Base-by-base conservation (phyloP, 1,140 invertebrate species). In the Alviniconcha marisindica region DNA sequence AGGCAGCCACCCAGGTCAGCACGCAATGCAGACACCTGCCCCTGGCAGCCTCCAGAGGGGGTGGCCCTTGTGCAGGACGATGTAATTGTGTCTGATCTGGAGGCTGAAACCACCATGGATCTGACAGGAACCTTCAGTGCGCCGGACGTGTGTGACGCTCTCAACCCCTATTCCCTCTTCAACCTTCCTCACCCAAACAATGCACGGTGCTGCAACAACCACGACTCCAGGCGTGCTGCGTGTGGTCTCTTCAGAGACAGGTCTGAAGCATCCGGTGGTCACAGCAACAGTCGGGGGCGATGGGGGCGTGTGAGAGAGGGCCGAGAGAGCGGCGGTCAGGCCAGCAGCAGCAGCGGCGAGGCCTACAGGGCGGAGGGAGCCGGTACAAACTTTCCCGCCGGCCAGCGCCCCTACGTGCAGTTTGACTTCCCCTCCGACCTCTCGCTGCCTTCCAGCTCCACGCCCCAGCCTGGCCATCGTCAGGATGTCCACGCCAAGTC, bases 151-250 rank as follows among this genome's bases (percentile, higher is more conserved):
- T 90, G 80, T 69, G 88, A 91, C 44, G 85, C 89, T 0, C 33
- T 87, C 36, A 88, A 91, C 80, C 90, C 89, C 4, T 91, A 91
- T 69, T 85, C 89, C 1, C 73, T 91, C 15, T 91, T 91, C 69
- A 91, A 91, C 78, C 81, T 91, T 10, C 90, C 90, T 4, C 76
- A 69, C 40, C 76, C 85, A 12, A 36, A 38, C 63, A 36, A 40
- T 3, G n/a, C 56, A 38, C 7, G 12, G 40, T 40, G 60, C 36
- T 80, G 36, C n/a, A 66, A 40, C 28, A 66, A 56, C 60, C 33
- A 77, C 33, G 74, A 77, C 2, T 24, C 54, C 15, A 7, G 18
- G 69, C 7, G 44, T 18, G 7, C 44, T 48, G 44, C 7, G 7
- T 48, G 44, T 18, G 7, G 69, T 21, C 7, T 38, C 69, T 36